phyloP scores from a whole-genome alignment of 2,797 vertebrate species.

The Bovichtus diacanthus region DNA sequence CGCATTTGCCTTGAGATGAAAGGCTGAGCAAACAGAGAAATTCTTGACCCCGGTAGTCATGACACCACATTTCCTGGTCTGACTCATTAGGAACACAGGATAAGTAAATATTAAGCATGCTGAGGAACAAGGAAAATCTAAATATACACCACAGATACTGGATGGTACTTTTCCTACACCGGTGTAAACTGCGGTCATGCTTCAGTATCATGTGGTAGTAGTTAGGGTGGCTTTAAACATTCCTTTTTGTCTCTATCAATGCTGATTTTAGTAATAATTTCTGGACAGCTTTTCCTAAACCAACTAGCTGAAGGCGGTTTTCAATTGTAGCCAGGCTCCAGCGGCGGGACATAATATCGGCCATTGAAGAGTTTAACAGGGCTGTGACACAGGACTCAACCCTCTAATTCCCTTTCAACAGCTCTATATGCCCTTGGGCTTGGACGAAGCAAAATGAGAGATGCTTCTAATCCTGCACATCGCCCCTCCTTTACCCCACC shows the following conservation, averaged over 20 bases:
- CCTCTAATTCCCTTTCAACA: constrained; percentile 76
- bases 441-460: constrained; percentile 27
- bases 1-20: constrained; percentile 24
- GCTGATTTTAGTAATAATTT: constrained; percentile 3
- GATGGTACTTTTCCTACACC: constrained; percentile 25
- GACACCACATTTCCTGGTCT: constrained; percentile 59
- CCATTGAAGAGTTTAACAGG: constrained; percentile 64
- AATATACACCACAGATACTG: constrained; percentile 19
- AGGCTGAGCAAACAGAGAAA: constrained; percentile 48
- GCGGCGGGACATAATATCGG: constrained; percentile 25
- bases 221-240: not conserved
- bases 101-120: constrained; percentile 37
- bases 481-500: not conserved
- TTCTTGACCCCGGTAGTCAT: constrained; percentile 40
- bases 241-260: not conserved
- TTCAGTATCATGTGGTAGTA: not conserved
- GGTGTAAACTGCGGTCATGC: not conserved
- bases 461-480: constrained; percentile 17
- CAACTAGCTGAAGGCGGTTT: constrained; percentile 52
- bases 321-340: constrained; percentile 19
- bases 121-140: constrained; percentile 12
- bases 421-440: constrained; percentile 61
- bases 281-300: constrained; percentile 14
- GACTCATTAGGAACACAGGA: constrained; percentile 50
- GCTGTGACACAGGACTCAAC: constrained; percentile 83